A percentile compares a stretch with the other conserved stretches of the same genome.
These are phyloP conservation scores for Macrosiphum euphorbiae DNA, from an alignment of 2,888 invertebrate species.

Conservation along the genomic window DNA sequence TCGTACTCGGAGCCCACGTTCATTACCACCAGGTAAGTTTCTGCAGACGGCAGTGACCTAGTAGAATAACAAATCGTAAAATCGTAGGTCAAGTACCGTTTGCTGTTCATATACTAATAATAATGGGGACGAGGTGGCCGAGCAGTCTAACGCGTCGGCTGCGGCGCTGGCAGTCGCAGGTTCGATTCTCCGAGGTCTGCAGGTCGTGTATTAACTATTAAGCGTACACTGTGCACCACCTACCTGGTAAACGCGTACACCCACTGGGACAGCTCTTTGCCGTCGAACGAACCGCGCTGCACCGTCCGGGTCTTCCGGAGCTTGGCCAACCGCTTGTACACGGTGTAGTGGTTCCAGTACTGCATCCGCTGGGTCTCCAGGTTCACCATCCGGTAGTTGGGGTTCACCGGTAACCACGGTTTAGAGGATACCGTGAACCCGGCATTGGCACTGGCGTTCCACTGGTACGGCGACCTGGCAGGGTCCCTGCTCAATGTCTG, in stretches of 20 bases:
- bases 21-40: slow-evolving; percentile 71
- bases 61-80: not conserved
- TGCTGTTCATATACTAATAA: not conserved
- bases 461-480: slow-evolving; percentile 85
- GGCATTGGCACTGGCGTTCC: slow-evolving; percentile 76
- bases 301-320: slow-evolving; percentile 71
- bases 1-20: slow-evolving; percentile 74
- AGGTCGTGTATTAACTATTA: too few relatives aligned
- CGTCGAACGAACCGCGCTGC: slow-evolving; percentile 62
- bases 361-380: slow-evolving; percentile 64
- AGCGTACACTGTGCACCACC: not conserved
- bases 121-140: too few relatives aligned
- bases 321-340: slow-evolving; percentile 66
- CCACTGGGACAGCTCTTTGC: slow-evolving; percentile 68
- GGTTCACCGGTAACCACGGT: slow-evolving; percentile 79
- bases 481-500: slow-evolving; percentile 78
- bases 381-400: slow-evolving; percentile 76
- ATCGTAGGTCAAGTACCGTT: not conserved
- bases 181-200: too few relatives aligned
- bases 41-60: slow-evolving; percentile 56
- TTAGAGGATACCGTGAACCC: slow-evolving; percentile 74
- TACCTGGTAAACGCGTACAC: slow-evolving; percentile 72
- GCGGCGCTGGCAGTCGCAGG: too few relatives aligned
- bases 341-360: slow-evolving; percentile 66
- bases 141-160: too few relatives aligned